Conservation (phyloP, 2,797 vertebrate species). For the Microctenopoma lineatum region DNA sequence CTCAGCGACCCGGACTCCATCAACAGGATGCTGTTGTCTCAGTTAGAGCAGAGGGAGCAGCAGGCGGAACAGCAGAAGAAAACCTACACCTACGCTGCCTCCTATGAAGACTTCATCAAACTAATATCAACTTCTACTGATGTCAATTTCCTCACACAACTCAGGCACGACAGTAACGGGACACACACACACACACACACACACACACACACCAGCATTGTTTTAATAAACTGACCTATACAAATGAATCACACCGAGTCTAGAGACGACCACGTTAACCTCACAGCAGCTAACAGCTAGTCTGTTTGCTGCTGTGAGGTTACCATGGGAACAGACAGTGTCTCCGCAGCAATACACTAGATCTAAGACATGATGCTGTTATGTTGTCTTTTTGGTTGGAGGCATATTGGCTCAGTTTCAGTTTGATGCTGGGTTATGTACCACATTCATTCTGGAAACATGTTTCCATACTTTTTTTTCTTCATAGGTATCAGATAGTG, state of each 20-base stretch:
- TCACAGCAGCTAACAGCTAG: slow-evolving; percentile 12
- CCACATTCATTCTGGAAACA: not conserved
- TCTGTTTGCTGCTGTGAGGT: slow-evolving; percentile 52
- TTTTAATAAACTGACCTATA: slow-evolving; percentile 5
- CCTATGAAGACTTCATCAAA: slow-evolving; percentile 98
- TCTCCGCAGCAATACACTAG: slow-evolving; percentile 25
- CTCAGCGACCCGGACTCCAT: slow-evolving; percentile 97
- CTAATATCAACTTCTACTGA: slow-evolving; percentile 95
- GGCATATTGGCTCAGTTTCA: slow-evolving; percentile 4
- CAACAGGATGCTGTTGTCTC: slow-evolving; percentile 93
- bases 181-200: not conserved
- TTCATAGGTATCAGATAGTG: slow-evolving; percentile 95
- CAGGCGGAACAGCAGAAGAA: slow-evolving; percentile 95
- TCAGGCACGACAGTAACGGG: slow-evolving; percentile 85
- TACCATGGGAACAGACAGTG: slow-evolving; percentile 70
- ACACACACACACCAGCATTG: not conserved
- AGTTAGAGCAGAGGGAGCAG: slow-evolving; percentile 95
- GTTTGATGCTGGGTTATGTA: not conserved
- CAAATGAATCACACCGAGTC: slow-evolving; percentile 1
- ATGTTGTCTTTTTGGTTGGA: slow-evolving; percentile 28
- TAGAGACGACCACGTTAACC: slow-evolving; percentile 17
- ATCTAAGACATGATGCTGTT: slow-evolving; percentile 35
- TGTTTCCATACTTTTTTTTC: not conserved
- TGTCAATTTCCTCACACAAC: slow-evolving; percentile 95
- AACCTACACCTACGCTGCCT: slow-evolving; percentile 96